Percentiles rank a stretch among this genome's conserved stretches.
phyloP scores from a whole-genome alignment of 1,140 invertebrate genomes.

The Acromyrmex heyeri region DNA sequence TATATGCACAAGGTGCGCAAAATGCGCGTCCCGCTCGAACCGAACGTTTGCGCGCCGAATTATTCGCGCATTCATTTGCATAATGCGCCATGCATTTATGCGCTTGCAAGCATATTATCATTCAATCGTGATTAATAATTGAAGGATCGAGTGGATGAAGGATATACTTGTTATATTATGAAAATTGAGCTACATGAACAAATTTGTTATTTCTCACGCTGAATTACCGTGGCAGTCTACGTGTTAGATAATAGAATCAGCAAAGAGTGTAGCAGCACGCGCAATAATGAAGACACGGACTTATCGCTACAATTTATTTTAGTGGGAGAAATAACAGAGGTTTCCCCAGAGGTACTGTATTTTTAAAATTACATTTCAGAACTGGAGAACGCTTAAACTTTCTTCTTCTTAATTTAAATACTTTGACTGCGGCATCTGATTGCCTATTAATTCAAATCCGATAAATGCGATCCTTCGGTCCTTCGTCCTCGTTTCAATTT shows the following conservation, averaged over 20 bases:
- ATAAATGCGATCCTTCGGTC: conserved; percentile 22
- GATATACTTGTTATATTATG: background rate
- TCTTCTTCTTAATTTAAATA: conserved; percentile 16
- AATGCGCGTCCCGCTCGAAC: conserved; percentile 22
- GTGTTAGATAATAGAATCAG: background rate
- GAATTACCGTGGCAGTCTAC: background rate
- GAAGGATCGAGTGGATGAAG: conserved; percentile 1
- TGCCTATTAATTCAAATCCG: background rate
- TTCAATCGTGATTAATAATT: conserved; percentile 49
- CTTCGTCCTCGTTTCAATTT: background rate
- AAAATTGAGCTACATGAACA: background rate
- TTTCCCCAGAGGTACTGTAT: no score
- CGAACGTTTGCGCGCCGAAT: conserved; percentile 43
- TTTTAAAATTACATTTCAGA: conserved; percentile 1
- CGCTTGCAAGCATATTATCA: conserved; percentile 19
- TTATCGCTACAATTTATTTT: conserved; percentile 16
- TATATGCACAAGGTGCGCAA: conserved; percentile 58
- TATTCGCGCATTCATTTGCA: conserved; percentile 48
- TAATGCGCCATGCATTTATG: conserved; percentile 38
- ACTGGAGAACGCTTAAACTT: background rate
- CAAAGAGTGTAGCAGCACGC: background rate
- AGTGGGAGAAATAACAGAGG: background rate
- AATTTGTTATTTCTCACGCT: background rate
- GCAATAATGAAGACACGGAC: background rate
- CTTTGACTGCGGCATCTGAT: background rate